These are phyloP conservation scores for Acrocyrtus sp. DNA, from an alignment of 2,888 invertebrate species.

Conservation along the genomic window DNA sequence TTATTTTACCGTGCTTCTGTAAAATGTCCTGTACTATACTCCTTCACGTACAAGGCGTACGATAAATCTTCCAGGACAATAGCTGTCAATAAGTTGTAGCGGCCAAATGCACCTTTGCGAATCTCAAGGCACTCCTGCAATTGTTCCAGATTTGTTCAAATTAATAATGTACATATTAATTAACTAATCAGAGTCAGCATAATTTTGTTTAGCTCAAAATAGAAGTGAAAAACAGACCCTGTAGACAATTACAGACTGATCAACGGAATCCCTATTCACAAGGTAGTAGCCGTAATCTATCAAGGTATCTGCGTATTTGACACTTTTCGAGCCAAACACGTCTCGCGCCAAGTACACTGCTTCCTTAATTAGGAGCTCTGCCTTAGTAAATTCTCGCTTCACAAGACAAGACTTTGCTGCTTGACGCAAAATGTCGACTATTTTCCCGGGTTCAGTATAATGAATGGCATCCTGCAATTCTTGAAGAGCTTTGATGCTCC, in stretches of 20 bases:
- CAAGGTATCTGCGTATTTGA: slow-evolving; percentile 84
- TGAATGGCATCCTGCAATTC: slow-evolving; percentile 69
- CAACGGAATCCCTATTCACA: slow-evolving; percentile 86
- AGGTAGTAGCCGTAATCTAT: slow-evolving; percentile 92
- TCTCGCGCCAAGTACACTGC: slow-evolving; percentile 78
- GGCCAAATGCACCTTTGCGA: slow-evolving; percentile 81
- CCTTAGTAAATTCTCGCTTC: slow-evolving; percentile 84
- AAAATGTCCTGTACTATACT: slow-evolving; percentile 90
- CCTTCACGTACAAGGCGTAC: slow-evolving; percentile 91
- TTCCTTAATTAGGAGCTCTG: slow-evolving; percentile 84
- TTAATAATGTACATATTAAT: slow-evolving; percentile 69
- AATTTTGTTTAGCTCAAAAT: background rate
- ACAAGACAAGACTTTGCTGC: slow-evolving; percentile 91
- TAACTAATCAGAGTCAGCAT: background rate
- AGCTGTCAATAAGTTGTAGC: slow-evolving; percentile 87
- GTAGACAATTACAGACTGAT: slow-evolving; percentile 86
- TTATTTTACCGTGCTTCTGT: slow-evolving; percentile 75
- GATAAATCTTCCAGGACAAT: slow-evolving; percentile 92
- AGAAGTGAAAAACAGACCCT: slow-evolving; percentile 69
- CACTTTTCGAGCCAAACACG: slow-evolving; percentile 65
- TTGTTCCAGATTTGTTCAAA: no score
- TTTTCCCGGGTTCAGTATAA: slow-evolving; percentile 73
- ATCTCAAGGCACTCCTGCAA: slow-evolving; percentile 71
- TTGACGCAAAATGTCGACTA: slow-evolving; percentile 85
- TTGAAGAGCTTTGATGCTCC: slow-evolving; percentile 81